Evolutionary conservation across 2,797 vertebrate species (phyloP), one percentile per base, ranked within the genome.

Genomic region (Menidia menidia): DNA sequence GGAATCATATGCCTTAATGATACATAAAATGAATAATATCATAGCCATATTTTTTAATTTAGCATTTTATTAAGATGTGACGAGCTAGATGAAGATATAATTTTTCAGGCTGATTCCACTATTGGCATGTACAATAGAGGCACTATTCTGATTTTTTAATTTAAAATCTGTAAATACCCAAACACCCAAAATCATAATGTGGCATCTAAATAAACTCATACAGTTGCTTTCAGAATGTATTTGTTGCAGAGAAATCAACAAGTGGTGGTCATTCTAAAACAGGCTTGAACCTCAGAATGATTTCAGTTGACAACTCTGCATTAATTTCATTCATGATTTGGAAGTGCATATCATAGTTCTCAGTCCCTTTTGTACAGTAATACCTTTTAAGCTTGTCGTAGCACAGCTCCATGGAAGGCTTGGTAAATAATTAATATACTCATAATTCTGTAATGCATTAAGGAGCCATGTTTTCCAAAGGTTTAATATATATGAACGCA

Each of bases 351-450:
- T 16, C 25, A 18, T 19, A 4, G 13, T 16, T n/a, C n/a, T 51
- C 12, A 44, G 25, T 41, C 25, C 54, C 30, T 5, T 31, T 50
- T 60, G 43, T 5, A 45, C 53, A 35, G 25, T 54, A n/a, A 59
- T 11, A 65, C 60, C 42, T 48, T 59, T 67, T 71, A 18, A 65
- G 50, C 62, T 18, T 64, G 41, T 65, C 60, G 56, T 56, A 53
- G 50, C 52, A 14, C 30, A 57, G 33, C 35, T 13, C 16, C 60
- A 31, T 11, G 30, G 75, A 33, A 32, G 71, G 68, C 55, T 63
- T 31, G 31, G 42, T 86, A 60, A 87, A 90, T 86, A 80, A 81
- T 88, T 71, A 30, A 85, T 78, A 59, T 56, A 14, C 54, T 73
- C 48, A 81, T 78, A 80, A 44, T 75, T 64, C 55, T 67, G 13